These are phyloP conservation scores for Oikopleura dioica DNA, from an alignment of 23 tunicate genomes.

Conservation along the genomic window DNA sequence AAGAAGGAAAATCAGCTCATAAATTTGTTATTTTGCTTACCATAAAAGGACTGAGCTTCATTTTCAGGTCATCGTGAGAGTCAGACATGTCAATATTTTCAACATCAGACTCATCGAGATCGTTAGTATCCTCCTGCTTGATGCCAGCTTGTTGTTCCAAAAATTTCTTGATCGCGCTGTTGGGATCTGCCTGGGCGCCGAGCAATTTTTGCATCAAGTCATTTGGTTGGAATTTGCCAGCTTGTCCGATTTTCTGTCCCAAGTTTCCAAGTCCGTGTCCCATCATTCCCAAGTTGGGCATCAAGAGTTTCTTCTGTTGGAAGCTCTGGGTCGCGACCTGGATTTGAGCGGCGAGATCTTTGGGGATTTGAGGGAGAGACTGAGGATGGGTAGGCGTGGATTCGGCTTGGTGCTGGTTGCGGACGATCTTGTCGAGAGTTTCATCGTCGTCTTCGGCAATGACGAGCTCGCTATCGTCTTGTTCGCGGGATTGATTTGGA, in stretches of 20 bases:
- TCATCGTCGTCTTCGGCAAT: conserved; percentile 13
- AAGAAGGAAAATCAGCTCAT: too few relatives aligned
- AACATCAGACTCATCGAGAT: too few relatives aligned
- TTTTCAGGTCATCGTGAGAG: too few relatives aligned
- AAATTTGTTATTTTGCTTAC: too few relatives aligned
- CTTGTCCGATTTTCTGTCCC: neutral
- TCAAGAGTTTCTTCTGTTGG: neutral
- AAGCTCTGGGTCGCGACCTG: conserved; percentile 2
- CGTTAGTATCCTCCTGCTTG: too few relatives aligned
- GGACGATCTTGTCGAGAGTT: neutral
- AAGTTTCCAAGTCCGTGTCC: neutral
- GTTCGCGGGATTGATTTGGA: conserved; percentile 11
- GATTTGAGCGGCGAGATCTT: conserved; percentile 2
- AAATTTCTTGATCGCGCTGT: too few relatives aligned
- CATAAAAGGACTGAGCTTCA: too few relatives aligned
- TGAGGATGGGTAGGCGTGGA: neutral
- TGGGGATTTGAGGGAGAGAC: neutral
- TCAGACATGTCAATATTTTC: too few relatives aligned
- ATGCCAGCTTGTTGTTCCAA: too few relatives aligned
- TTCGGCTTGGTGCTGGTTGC: neutral
- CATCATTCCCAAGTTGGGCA: neutral
- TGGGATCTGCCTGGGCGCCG: too few relatives aligned
- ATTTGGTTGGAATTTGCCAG: too few relatives aligned
- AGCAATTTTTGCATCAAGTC: too few relatives aligned
- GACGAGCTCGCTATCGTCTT: neutral